A percentile compares a stretch with the other conserved stretches of the same genome.
Evolutionary conservation across 2,797 vertebrate species (phyloP).

Genomic region (Knipowitschia caucasica): DNA sequence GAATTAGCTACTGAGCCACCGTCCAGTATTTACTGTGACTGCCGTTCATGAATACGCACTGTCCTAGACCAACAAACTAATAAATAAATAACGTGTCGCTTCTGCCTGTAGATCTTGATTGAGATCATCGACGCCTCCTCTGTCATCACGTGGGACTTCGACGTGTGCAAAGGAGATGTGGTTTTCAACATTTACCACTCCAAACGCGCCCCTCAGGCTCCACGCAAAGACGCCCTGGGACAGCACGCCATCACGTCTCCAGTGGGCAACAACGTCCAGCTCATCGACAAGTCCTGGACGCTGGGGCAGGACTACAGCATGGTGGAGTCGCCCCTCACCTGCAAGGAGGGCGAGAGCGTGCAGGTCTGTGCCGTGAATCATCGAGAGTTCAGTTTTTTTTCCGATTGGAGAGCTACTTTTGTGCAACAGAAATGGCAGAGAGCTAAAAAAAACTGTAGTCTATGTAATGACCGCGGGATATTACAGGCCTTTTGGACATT

Average conservation of each 20-base stretch:
- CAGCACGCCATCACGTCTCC: constrained; percentile 87
- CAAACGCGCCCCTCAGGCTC: constrained; percentile 87
- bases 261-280: constrained; percentile 90
- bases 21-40: too few relatives aligned
- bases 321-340: constrained; percentile 92
- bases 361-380: constrained; percentile 76
- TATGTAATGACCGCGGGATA: too few relatives aligned
- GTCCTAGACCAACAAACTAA: too few relatives aligned
- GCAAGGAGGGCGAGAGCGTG: constrained; percentile 95
- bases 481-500: too few relatives aligned
- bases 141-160: constrained; percentile 98
- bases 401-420: too few relatives aligned
- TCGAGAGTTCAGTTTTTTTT: neutral
- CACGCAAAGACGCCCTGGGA: constrained; percentile 87
- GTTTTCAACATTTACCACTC: constrained; percentile 98
- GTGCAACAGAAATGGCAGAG: too few relatives aligned
- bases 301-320: constrained; percentile 95
- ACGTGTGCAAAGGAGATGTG: constrained; percentile 95
- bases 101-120: constrained; percentile 77
- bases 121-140: constrained; percentile 95
- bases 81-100: too few relatives aligned
- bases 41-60: too few relatives aligned
- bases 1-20: too few relatives aligned
- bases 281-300: constrained; percentile 92
- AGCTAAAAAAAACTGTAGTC: too few relatives aligned